phyloP scores from a whole-genome alignment of 2,113 vertebrate genomes.

The Triplophysa dalaica region DNA sequence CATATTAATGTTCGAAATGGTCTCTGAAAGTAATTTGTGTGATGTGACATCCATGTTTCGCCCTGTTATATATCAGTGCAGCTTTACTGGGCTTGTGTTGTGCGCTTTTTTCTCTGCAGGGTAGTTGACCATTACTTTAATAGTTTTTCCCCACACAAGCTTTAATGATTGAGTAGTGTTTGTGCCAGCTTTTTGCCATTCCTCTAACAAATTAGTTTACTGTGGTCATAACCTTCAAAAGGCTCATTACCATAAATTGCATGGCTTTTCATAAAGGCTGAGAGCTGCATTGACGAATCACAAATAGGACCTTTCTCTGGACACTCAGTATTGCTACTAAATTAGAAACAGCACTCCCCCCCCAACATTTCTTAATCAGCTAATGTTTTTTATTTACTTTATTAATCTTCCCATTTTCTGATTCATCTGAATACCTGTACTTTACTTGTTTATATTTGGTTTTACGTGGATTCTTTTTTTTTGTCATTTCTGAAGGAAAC shows the following conservation, averaged over 20 bases:
- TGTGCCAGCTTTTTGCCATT: conserved; percentile 58
- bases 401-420: conserved; percentile 49
- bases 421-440: conserved; percentile 41
- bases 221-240: conserved; percentile 75
- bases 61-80: conserved; percentile 50
- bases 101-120: conserved; percentile 34
- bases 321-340: conserved; percentile 57
- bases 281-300: conserved; percentile 72
- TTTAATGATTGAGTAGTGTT: conserved; percentile 60
- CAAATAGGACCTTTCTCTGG: conserved; percentile 63
- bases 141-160: conserved; percentile 55
- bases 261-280: conserved; percentile 75
- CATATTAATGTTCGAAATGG: conserved; percentile 61
- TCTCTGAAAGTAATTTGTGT: conserved; percentile 62
- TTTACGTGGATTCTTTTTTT: conserved; percentile 13
- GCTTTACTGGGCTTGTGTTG: conserved; percentile 38
- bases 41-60: conserved; percentile 66
- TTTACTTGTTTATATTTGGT: conserved; percentile 41
- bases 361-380: conserved; percentile 59
- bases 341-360: conserved; percentile 52
- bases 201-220: conserved; percentile 75
- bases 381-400: conserved; percentile 61
- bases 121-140: conserved; percentile 65
- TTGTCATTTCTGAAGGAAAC: conserved; percentile 36
- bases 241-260: conserved; percentile 77